Evolutionary conservation across 2,888 invertebrate species (phyloP).

Genomic region (Tenthredo distinguenda): DNA sequence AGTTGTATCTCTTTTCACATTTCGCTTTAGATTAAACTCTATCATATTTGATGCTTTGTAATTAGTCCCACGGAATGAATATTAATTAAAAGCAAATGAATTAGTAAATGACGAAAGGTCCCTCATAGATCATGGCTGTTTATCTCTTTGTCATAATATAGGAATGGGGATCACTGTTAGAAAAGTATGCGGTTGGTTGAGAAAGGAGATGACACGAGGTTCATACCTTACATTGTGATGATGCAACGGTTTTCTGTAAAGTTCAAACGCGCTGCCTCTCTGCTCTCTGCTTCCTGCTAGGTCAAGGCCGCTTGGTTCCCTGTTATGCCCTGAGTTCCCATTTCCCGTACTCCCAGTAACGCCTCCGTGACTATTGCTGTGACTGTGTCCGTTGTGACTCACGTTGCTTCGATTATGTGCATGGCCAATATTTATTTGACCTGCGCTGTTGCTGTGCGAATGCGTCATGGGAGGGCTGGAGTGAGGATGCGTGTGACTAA

Average conservation of each 20-base stretch:
- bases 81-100: conserved; percentile 51
- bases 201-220: conserved; percentile 27
- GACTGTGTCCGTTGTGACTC: conserved; percentile 71
- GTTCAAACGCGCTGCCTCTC: conserved; percentile 95
- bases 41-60: background rate
- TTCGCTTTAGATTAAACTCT: background rate
- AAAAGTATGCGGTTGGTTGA: conserved; percentile 16
- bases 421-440: conserved; percentile 72
- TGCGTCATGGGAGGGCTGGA: conserved; percentile 74
- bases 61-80: background rate
- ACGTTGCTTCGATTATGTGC: conserved; percentile 71
- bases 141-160: conserved; percentile 63
- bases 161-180: conserved; percentile 50
- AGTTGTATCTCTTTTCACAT: conserved; percentile 38
- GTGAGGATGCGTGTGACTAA: conserved; percentile 74
- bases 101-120: conserved; percentile 64
- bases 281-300: conserved; percentile 94
- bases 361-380: conserved; percentile 62
- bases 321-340: conserved; percentile 69
- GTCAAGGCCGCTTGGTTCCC: conserved; percentile 81
- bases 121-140: conserved; percentile 61
- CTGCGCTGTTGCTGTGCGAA: conserved; percentile 75
- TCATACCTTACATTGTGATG: conserved; percentile 89
- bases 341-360: conserved; percentile 65
- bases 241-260: conserved; percentile 94